A percentile compares a stretch with the other conserved stretches of the same genome.
Conservation (phyloP, 1,140 invertebrate genomes). For the Apis florea region DNA sequence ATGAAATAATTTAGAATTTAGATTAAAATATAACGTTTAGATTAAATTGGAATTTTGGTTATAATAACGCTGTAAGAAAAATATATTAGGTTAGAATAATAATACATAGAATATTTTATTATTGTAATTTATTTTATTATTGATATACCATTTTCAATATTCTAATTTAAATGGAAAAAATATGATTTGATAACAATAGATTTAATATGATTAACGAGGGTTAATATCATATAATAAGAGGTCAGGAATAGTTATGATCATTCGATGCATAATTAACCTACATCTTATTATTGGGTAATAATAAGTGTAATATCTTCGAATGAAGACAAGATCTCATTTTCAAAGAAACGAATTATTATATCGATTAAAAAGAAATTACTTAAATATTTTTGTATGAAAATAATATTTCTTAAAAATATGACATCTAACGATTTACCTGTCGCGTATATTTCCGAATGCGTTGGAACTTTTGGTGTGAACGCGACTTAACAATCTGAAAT, state of each 20-base stretch:
- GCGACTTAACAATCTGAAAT: constrained; percentile 46
- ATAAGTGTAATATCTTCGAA: background rate
- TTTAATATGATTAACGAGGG: constrained; percentile 34
- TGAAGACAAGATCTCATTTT: too few relatives aligned
- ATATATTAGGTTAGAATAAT: too few relatives aligned
- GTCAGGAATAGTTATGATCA: constrained; percentile 16
- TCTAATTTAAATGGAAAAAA: background rate
- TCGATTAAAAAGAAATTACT: too few relatives aligned
- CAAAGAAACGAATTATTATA: background rate
- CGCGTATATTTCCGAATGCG: background rate
- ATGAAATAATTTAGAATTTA: too few relatives aligned
- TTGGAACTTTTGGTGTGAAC: constrained; percentile 31
- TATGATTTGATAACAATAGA: constrained; percentile 3
- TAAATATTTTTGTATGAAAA: too few relatives aligned
- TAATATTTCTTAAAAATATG: too few relatives aligned
- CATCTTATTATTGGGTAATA: background rate
- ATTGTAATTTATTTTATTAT: too few relatives aligned
- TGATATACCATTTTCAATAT: too few relatives aligned
- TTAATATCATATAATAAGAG: constrained; percentile 14
- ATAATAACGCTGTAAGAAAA: too few relatives aligned
- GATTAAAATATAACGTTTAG: too few relatives aligned
- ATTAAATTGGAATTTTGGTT: too few relatives aligned
- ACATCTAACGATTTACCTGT: background rate
- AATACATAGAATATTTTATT: too few relatives aligned
- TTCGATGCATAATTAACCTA: constrained; percentile 15